Conservation (phyloP, 2,113 vertebrate species). For the Typhlomys cinereus region DNA sequence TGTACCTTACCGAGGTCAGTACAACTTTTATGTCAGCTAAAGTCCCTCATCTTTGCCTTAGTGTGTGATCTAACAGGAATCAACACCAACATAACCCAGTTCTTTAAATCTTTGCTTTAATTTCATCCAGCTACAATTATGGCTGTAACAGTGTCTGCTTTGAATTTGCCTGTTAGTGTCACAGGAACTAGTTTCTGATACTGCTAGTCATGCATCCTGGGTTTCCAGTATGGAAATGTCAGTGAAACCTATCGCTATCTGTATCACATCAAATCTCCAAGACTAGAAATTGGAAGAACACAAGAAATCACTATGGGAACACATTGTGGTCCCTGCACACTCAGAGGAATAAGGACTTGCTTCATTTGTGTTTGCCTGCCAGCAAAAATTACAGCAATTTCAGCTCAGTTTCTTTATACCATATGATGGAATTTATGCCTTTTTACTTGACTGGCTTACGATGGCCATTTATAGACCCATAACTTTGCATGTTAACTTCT, state of each 20-base stretch:
- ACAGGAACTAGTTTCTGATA: neutral
- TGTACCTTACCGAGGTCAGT: neutral
- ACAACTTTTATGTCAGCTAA: neutral
- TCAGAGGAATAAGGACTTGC: constrained; percentile 48
- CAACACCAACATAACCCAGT: neutral
- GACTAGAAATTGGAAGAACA: constrained; percentile 10
- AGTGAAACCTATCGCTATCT: constrained; percentile 1
- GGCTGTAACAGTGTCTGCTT: neutral
- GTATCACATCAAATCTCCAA: neutral
- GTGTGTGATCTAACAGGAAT: constrained; percentile 1
- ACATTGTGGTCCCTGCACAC: neutral
- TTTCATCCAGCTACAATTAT: neutral
- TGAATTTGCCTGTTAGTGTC: neutral
- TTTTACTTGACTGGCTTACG: constrained; percentile 31
- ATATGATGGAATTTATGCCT: constrained; percentile 51
- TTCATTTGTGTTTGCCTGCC: constrained; percentile 56
- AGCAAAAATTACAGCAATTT: constrained; percentile 41
- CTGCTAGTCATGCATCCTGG: neutral
- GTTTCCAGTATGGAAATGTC: neutral
- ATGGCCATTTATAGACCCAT: constrained; percentile 48
- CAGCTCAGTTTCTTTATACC: constrained; percentile 37
- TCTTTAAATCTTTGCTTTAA: neutral
- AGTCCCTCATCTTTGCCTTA: neutral
- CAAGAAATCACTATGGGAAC: constrained; percentile 3
- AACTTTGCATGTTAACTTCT: constrained; percentile 43